Conservation (phyloP, 2,888 invertebrate genomes). For the Himalopsyche japonica region DNA sequence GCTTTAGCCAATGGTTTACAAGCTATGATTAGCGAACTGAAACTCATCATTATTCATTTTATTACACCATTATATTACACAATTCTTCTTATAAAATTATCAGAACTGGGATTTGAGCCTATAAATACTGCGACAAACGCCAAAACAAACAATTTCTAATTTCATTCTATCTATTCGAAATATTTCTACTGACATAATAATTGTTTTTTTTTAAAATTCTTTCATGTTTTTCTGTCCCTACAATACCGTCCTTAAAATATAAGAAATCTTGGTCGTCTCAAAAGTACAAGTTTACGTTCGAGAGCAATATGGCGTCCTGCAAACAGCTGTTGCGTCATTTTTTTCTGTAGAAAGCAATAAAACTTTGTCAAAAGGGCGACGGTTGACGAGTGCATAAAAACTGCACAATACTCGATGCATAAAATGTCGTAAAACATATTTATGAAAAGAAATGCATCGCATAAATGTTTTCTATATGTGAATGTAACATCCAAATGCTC, state of each 20-base stretch:
- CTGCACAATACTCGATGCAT: constrained; percentile 30
- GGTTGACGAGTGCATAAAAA: constrained; percentile 38
- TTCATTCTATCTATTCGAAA: too few species aligned
- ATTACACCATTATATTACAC: too few species aligned
- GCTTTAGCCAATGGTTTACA: too few species aligned
- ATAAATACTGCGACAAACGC: too few species aligned
- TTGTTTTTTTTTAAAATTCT: too few species aligned
- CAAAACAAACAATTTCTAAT: too few species aligned
- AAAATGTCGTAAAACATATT: constrained; percentile 33
- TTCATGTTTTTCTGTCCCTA: too few species aligned
- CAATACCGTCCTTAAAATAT: background rate
- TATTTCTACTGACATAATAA: too few species aligned
- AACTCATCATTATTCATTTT: too few species aligned
- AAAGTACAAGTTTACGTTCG: background rate
- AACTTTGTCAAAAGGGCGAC: constrained; percentile 33
- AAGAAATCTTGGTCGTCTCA: background rate
- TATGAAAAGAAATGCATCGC: constrained; percentile 23
- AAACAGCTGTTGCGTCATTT: constrained; percentile 18
- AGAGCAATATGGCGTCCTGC: background rate
- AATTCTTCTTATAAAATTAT: too few species aligned
- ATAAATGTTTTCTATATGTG: background rate
- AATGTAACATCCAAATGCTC: background rate
- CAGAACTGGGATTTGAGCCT: too few species aligned
- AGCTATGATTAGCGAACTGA: too few species aligned
- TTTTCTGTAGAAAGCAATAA: constrained; percentile 24